Conservation (phyloP, 2,888 invertebrate species). For the Tyria jacobaeae region DNA sequence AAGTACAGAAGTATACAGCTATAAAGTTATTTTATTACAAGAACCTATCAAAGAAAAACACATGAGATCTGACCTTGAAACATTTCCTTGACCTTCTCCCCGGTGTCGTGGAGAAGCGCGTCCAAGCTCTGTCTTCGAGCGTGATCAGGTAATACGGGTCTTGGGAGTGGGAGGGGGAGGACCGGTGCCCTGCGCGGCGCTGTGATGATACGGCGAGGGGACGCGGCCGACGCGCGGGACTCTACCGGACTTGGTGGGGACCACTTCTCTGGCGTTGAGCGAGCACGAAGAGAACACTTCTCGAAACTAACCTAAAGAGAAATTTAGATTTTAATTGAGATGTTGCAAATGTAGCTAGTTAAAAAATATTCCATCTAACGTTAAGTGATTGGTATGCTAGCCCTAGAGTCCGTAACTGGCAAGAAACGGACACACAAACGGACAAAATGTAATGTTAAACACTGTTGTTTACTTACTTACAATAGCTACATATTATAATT, state of each 20-base stretch:
- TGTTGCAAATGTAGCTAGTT: background rate
- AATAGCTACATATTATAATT: too few species aligned
- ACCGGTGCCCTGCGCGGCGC: slow-evolving; percentile 48
- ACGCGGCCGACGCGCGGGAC: slow-evolving; percentile 70
- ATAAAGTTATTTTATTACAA: too few species aligned
- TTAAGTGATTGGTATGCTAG: too few species aligned
- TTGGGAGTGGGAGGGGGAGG: slow-evolving; percentile 35
- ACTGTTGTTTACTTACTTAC: too few species aligned
- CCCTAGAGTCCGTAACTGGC: too few species aligned
- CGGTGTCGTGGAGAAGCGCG: slow-evolving; percentile 91
- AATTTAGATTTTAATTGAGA: background rate
- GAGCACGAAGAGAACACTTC: slow-evolving; percentile 82
- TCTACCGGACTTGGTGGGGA: slow-evolving; percentile 72
- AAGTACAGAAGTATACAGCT: too few species aligned
- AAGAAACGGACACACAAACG: too few species aligned
- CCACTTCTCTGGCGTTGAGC: slow-evolving; percentile 71
- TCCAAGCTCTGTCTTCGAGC: slow-evolving; percentile 90
- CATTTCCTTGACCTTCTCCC: slow-evolving; percentile 93
- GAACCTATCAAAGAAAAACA: too few species aligned
- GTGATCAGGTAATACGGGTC: slow-evolving; percentile 40
- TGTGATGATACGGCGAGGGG: slow-evolving; percentile 72
- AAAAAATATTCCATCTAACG: too few species aligned
- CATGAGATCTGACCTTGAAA: slow-evolving; percentile 88
- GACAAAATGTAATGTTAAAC: too few species aligned
- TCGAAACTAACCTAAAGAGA: slow-evolving; percentile 79